Evolutionary conservation across 2,888 invertebrate genomes (phyloP).

Genomic region (Crocallis elinguaria): DNA sequence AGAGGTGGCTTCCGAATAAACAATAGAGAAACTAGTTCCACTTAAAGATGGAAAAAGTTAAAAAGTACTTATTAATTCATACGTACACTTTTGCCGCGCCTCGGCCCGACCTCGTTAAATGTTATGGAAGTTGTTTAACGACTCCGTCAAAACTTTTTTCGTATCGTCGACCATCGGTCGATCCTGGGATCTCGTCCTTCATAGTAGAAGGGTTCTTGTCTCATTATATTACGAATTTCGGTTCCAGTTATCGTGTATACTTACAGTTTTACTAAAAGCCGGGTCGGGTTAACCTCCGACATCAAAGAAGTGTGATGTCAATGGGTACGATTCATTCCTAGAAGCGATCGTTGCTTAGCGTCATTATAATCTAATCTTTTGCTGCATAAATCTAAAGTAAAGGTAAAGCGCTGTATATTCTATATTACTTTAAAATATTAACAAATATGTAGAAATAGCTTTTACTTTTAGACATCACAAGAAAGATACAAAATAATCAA

Average conservation of each 20-base stretch:
- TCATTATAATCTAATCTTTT: too few species aligned
- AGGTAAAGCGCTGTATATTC: too few species aligned
- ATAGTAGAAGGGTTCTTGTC: conserved; percentile 2
- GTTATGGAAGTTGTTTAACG: conserved; percentile 42
- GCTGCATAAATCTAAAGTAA: too few species aligned
- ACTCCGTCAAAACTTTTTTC: conserved; percentile 39
- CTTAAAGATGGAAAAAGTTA: conserved; percentile 7
- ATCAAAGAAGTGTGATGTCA: too few species aligned
- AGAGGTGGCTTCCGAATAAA: not conserved
- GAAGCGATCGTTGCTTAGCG: too few species aligned
- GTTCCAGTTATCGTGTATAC: not conserved
- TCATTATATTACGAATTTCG: not conserved
- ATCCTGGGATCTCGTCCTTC: conserved; percentile 24
- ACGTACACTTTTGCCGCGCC: conserved; percentile 27
- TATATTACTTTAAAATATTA: too few species aligned
- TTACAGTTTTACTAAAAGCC: too few species aligned
- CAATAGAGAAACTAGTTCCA: conserved; percentile 3
- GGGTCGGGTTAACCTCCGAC: too few species aligned
- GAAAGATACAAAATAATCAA: too few species aligned
- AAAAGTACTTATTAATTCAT: conserved; percentile 29
- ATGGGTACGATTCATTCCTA: too few species aligned
- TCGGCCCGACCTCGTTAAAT: conserved; percentile 35
- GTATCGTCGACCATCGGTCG: conserved; percentile 33
- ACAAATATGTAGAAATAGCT: too few species aligned
- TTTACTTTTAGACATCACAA: too few species aligned